These are phyloP conservation scores for Myotis davidii DNA, from an alignment of 2,113 vertebrate species.

Conservation along the genomic window DNA sequence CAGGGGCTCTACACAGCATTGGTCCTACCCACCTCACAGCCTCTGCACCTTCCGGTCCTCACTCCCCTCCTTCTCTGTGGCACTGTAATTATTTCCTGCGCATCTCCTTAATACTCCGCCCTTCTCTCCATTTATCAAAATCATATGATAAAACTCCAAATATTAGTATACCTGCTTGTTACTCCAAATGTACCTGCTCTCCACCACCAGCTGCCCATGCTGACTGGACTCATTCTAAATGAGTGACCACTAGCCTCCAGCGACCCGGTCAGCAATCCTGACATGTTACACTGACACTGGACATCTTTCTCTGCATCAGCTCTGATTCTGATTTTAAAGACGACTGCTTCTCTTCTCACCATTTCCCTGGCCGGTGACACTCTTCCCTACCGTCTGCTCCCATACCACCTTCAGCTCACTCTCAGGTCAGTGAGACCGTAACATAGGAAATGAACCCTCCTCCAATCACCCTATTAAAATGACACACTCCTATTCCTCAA, in stretches of 20 bases:
- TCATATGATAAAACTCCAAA: background rate
- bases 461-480: background rate
- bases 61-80: background rate
- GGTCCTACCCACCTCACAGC: background rate
- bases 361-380: background rate
- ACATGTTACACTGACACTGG: background rate
- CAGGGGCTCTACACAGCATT: background rate
- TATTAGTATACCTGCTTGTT: background rate
- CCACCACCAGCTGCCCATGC: background rate
- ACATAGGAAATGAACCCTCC: background rate
- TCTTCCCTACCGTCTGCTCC: background rate
- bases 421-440: background rate
- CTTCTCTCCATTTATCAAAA: background rate
- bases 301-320: background rate
- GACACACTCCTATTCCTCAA: background rate
- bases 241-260: background rate
- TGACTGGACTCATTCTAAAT: background rate
- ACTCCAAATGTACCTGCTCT: background rate
- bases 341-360: background rate
- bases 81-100: background rate
- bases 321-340: constrained; percentile 29
- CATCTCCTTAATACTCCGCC: background rate
- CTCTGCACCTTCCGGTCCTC: background rate
- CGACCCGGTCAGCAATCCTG: background rate
- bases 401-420: background rate